Evolutionary conservation across 2,888 invertebrate species (phyloP).

Genomic region (Oxyscelio sp.): DNA sequence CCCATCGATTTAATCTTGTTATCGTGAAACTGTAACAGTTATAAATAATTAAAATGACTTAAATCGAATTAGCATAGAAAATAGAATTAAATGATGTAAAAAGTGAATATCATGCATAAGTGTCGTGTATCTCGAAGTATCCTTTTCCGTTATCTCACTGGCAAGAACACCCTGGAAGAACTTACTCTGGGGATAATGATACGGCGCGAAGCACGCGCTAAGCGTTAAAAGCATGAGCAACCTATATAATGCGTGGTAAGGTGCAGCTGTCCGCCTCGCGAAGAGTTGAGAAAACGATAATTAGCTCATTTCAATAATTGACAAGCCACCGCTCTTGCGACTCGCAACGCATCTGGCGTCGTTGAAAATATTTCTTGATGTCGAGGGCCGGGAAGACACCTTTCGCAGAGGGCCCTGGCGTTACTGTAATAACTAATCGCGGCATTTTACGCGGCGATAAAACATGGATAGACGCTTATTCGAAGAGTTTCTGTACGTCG

Average conservation of each 20-base stretch:
- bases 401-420: slow-evolving; percentile 53
- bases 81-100: slow-evolving; percentile 52
- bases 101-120: slow-evolving; percentile 48
- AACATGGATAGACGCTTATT: slow-evolving; percentile 80
- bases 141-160: slow-evolving; percentile 64
- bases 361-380: slow-evolving; percentile 45
- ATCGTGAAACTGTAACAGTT: too few species aligned
- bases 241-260: slow-evolving; percentile 73
- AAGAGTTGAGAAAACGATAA: slow-evolving; percentile 85
- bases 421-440: slow-evolving; percentile 76
- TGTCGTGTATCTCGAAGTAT: slow-evolving; percentile 65
- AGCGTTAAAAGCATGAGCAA: slow-evolving; percentile 74
- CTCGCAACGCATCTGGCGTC: slow-evolving; percentile 86
- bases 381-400: slow-evolving; percentile 49
- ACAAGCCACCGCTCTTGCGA: slow-evolving; percentile 81
- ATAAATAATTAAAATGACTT: slow-evolving; percentile 45
- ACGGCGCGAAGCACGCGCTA: slow-evolving; percentile 82
- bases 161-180: slow-evolving; percentile 61
- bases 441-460: slow-evolving; percentile 86
- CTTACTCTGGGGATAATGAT: slow-evolving; percentile 82
- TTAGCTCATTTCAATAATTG: slow-evolving; percentile 89
- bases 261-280: slow-evolving; percentile 83
- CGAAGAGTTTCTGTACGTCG: slow-evolving; percentile 75
- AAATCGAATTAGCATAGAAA: slow-evolving; percentile 41
- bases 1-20: too few species aligned